Evolutionary conservation across 1,140 invertebrate genomes (phyloP), one percentile per base, ranked within the genome.

Genomic region (Ericerus pela): DNA sequence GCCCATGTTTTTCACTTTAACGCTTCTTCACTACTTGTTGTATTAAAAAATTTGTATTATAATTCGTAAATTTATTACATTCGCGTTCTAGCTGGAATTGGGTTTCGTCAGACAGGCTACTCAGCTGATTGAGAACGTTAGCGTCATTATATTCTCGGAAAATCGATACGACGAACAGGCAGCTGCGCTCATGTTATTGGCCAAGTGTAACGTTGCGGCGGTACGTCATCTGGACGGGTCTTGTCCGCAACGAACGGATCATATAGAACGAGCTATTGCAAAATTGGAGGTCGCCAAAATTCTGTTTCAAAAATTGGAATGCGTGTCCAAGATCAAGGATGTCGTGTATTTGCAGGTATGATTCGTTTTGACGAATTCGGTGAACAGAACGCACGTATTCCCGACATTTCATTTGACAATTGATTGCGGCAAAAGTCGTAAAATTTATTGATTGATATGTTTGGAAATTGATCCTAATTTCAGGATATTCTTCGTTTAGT

Each of bases 71-170:
- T 41, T 5, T 41, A 6, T 4, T 41, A 41, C 14, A 41, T 8
- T 41, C 4, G 14, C 6, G 16, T 41, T 16, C 14, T 22, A 47
- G 41, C 41, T 47, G 3, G 41, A 47, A 47, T 16, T 47, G 5
- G 41, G 41, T 47, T 47, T 24, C 20, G 20, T 47, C 6, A 47
- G 26, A 24, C 41, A 47, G 26, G 41, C 41, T 24, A 14, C 41
- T 3, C 41, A 47, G 14, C 14, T 47, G 14, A 14, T 47, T 3
- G 41, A 47, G 16, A 47, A 47, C 22, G 26, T 18, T 24, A 47
- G 41, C 41, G 41, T 47, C 6, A 47, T 47, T 4, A 47, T 47
- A 47, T 47, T 47, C 20, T 47, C 41, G 20, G 41, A 47, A 24
- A 47, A 47, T 24, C 22, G 16, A 24, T 24, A 24, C 4, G 4